phyloP scores from a whole-genome alignment of 2,888 invertebrate genomes.

The Girardia tigrina region DNA sequence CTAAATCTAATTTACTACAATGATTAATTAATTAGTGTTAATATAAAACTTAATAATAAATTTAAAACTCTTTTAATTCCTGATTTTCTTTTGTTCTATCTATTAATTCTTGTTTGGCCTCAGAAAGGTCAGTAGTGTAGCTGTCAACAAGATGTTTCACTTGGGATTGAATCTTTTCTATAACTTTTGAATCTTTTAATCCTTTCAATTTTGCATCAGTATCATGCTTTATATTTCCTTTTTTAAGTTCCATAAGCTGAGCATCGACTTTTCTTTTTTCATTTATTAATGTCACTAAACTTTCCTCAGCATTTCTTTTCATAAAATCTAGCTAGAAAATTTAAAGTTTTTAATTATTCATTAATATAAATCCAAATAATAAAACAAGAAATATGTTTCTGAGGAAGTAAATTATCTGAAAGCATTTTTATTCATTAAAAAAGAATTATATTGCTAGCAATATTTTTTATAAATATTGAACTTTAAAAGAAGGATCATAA shows the following conservation, averaged over 20 bases:
- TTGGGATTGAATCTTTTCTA: background rate
- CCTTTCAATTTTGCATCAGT: background rate
- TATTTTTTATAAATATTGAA: too few species aligned
- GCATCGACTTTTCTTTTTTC: background rate
- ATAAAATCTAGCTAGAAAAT: background rate
- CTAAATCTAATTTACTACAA: background rate
- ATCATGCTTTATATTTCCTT: background rate
- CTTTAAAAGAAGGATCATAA: too few species aligned
- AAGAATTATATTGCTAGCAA: too few species aligned
- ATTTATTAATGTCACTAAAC: background rate
- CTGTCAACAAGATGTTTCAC: background rate
- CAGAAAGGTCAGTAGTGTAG: background rate
- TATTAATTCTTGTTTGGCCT: background rate
- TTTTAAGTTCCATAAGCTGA: background rate
- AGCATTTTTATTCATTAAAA: too few species aligned
- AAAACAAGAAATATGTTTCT: too few species aligned
- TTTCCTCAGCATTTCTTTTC: background rate
- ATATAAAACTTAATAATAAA: background rate
- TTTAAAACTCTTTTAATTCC: background rate
- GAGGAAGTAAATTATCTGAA: too few species aligned
- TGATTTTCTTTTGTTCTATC: background rate
- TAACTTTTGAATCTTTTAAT: background rate
- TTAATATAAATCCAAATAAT: too few species aligned
- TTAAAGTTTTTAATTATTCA: too few species aligned
- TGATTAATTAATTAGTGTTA: background rate